These are phyloP conservation scores for Leucopsar rothschildi DNA, from an alignment of 2,113 vertebrate species.

Conservation along the genomic window DNA sequence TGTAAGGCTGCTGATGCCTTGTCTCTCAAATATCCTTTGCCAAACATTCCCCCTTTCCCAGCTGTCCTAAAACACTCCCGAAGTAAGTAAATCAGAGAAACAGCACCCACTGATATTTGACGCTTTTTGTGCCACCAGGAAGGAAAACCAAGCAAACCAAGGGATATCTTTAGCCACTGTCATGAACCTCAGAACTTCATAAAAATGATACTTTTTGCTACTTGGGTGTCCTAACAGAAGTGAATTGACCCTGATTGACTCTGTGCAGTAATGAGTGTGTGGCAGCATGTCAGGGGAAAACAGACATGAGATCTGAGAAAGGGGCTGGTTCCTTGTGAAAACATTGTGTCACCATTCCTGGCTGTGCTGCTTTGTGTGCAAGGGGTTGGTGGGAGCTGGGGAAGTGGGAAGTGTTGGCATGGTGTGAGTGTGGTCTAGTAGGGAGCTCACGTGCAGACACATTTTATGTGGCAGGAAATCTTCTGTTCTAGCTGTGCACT, in stretches of 20 bases:
- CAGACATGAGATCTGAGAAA: neutral
- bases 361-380: neutral
- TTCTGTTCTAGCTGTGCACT: neutral
- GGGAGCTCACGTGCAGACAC: neutral
- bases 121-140: neutral
- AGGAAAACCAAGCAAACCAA: neutral
- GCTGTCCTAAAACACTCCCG: neutral
- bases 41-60: neutral
- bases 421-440: neutral
- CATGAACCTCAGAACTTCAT: neutral
- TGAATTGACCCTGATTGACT: neutral
- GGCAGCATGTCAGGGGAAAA: neutral
- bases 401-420: neutral
- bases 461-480: neutral
- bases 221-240: neutral
- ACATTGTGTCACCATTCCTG: neutral
- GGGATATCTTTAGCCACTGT: neutral
- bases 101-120: neutral
- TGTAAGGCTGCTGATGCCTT: neutral
- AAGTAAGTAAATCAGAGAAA: neutral
- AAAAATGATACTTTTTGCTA: neutral
- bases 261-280: neutral
- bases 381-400: neutral
- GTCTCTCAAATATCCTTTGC: neutral
- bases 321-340: neutral